Evolutionary conservation across 2,113 vertebrate species (phyloP).

Genomic region (Xyrauchen texanus): DNA sequence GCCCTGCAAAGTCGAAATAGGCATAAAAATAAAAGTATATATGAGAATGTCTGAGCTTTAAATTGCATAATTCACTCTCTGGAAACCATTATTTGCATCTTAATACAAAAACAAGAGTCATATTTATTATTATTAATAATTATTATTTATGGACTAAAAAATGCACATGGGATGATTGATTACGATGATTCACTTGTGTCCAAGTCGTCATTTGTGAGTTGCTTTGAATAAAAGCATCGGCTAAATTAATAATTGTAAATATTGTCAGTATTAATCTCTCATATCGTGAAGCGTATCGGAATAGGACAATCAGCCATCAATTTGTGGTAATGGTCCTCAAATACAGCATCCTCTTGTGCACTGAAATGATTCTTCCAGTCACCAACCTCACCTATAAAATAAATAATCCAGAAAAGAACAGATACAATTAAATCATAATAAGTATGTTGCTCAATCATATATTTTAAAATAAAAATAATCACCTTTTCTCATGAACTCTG

Average conservation of each 20-base stretch:
- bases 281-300: constrained; percentile 61
- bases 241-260: too few species aligned
- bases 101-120: not conserved
- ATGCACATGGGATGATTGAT: too few species aligned
- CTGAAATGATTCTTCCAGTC: constrained; percentile 81
- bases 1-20: not conserved
- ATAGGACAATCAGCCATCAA: constrained; percentile 69
- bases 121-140: too few species aligned
- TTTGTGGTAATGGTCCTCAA: constrained; percentile 63
- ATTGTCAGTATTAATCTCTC: not conserved
- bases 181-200: too few species aligned
- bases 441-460: not conserved
- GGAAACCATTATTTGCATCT: not conserved
- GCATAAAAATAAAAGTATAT: not conserved
- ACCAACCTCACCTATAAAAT: constrained; percentile 65
- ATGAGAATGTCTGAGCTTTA: too few species aligned
- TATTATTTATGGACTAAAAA: not conserved
- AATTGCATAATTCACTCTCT: not conserved
- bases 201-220: too few species aligned
- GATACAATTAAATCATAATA: not conserved
- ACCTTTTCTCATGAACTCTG: constrained; percentile 64
- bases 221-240: too few species aligned
- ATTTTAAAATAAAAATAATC: not conserved
- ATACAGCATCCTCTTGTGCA: constrained; percentile 70
- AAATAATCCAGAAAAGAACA: too few species aligned